Evolutionary conservation across 92 coral and sea anemone genomes (phyloP).

Genomic region (Scolanthus callimorphus): DNA sequence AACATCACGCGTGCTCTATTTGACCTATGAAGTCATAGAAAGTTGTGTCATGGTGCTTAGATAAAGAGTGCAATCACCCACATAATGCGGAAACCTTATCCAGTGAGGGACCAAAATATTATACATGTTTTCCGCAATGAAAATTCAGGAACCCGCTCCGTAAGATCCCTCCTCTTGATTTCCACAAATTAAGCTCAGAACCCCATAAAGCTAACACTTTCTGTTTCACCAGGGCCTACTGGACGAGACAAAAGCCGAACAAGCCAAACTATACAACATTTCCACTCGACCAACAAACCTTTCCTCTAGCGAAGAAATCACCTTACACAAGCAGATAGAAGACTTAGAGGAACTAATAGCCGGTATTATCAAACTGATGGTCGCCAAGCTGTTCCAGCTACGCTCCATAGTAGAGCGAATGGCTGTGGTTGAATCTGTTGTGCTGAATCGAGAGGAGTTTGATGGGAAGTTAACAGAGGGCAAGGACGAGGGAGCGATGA

Average conservation of each 20-base stretch:
- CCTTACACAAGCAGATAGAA: slow-evolving; percentile 9
- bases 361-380: slow-evolving; percentile 63
- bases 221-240: slow-evolving; percentile 42
- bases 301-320: slow-evolving; percentile 20
- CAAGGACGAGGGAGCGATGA: slow-evolving; percentile 38
- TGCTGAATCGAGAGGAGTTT: slow-evolving; percentile 52
- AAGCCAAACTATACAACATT: slow-evolving; percentile 32
- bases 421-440: slow-evolving; percentile 44
- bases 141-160: too few species aligned
- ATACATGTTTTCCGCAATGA: too few species aligned
- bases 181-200: too few species aligned
- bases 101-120: too few species aligned
- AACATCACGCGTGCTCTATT: too few species aligned
- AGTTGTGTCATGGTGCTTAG: too few species aligned
- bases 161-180: too few species aligned
- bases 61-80: too few species aligned
- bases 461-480: slow-evolving; percentile 67
- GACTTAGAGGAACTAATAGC: slow-evolving; percentile 60
- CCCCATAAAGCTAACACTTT: too few species aligned
- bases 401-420: slow-evolving; percentile 45
- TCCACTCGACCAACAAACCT: slow-evolving; percentile 20
- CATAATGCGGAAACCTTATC: too few species aligned
- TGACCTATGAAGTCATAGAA: too few species aligned
- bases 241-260: slow-evolving; percentile 34
- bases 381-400: slow-evolving; percentile 49